These are phyloP conservation scores for Cariama cristata DNA, from an alignment of 2,113 vertebrate genomes.

Conservation along the genomic window DNA sequence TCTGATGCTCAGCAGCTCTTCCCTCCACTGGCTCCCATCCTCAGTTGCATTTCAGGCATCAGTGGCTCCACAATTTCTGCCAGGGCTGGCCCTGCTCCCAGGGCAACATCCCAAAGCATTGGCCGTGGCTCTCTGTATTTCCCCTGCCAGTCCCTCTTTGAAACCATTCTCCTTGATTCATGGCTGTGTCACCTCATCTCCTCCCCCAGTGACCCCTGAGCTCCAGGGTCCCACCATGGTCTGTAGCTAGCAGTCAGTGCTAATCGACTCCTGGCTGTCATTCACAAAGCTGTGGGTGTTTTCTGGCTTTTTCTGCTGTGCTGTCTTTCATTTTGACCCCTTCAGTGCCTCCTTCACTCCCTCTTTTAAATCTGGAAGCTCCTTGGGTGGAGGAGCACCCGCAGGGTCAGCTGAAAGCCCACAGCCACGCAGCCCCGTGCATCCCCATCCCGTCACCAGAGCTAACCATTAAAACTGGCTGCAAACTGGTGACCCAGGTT, in stretches of 20 bases:
- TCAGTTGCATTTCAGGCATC: background rate
- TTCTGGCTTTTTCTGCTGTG: background rate
- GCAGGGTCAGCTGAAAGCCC: background rate
- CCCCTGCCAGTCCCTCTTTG: background rate
- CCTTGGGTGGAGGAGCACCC: background rate
- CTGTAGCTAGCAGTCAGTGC: background rate
- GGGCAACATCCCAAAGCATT: background rate
- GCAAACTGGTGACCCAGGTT: background rate
- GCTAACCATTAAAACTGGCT: background rate
- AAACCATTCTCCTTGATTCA: background rate
- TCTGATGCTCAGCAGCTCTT: background rate
- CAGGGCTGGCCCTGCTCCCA: background rate
- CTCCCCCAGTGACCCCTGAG: background rate
- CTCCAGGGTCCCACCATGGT: rapidly evolving
- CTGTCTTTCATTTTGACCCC: background rate
- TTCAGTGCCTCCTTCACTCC: background rate
- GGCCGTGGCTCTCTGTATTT: background rate
- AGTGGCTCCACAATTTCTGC: background rate
- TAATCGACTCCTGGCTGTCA: background rate
- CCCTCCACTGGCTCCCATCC: background rate
- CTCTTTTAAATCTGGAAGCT: background rate
- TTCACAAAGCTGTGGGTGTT: background rate
- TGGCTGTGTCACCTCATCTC: background rate
- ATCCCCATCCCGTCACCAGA: background rate
- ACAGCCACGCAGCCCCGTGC: rapidly evolving